Conservation (phyloP, 30 jellyfish, hydroid and myxozoan genomes). For the Turritopsis rubra region DNA sequence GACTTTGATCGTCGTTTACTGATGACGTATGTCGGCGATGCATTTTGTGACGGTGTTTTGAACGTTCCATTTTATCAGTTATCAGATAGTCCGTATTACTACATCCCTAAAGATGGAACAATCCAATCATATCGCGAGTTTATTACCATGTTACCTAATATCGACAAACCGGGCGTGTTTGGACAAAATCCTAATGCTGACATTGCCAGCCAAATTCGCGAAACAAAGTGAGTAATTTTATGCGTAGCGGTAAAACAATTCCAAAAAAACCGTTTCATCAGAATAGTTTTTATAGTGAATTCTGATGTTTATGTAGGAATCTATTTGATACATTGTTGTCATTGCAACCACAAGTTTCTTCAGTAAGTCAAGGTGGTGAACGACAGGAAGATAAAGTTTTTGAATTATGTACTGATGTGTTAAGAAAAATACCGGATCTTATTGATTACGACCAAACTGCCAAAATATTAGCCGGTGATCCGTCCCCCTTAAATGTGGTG, state of each 20-base stretch:
- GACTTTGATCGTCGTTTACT: constrained; percentile 95
- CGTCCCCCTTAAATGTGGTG: constrained; percentile 93
- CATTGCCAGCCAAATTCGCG: constrained; percentile 95
- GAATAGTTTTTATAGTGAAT: background rate
- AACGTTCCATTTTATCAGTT: constrained; percentile 65
- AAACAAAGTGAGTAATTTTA: constrained; percentile 58
- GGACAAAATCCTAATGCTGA: constrained; percentile 99
- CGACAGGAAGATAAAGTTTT: constrained; percentile 83
- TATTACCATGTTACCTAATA: constrained; percentile 84
- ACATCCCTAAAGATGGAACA: constrained; percentile 92
- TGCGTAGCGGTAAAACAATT: background rate
- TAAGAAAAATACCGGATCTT: constrained; percentile 75
- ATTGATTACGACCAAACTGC: constrained; percentile 90
- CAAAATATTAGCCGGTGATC: constrained; percentile 80
- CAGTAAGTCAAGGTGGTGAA: constrained; percentile 92
- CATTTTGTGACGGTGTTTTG: constrained; percentile 72
- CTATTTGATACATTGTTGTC: constrained; percentile 87
- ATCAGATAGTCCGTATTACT: constrained; percentile 65
- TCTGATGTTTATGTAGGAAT: constrained; percentile 31
- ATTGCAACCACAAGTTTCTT: constrained; percentile 90
- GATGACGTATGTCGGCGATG: constrained; percentile 82
- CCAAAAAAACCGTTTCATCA: background rate
- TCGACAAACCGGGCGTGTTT: constrained; percentile 91
- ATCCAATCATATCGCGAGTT: constrained; percentile 82
- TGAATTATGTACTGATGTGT: constrained; percentile 88